Conservation (phyloP, 2,113 vertebrate genomes). For the Brachyhypopomus occidentalis region DNA sequence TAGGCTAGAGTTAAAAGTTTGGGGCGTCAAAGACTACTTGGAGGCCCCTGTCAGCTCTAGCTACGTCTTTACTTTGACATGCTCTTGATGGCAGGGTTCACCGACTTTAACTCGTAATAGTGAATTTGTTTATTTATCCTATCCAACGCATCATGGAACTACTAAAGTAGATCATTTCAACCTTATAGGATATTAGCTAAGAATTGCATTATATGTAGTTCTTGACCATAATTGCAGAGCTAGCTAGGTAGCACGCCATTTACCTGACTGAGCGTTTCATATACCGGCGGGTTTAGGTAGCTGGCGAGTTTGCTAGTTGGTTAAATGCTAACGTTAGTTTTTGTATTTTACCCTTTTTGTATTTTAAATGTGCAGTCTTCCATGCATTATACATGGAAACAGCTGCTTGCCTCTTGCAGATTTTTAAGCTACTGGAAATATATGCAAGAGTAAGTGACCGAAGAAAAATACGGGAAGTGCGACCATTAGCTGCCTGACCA, state of each 20-base stretch:
- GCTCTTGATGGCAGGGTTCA: neutral
- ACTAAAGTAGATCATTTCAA: neutral
- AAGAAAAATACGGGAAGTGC: conserved; percentile 69
- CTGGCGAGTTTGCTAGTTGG: no score
- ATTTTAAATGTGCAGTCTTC: no score
- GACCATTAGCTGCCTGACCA: conserved; percentile 11
- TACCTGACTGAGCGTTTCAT: no score
- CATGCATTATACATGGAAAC: conserved; percentile 19
- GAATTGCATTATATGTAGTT: no score
- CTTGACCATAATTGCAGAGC: no score
- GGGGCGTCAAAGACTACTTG: neutral
- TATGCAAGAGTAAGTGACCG: conserved; percentile 63
- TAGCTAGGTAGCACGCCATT: neutral
- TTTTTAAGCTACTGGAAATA: conserved; percentile 66
- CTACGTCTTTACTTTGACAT: conserved; percentile 26
- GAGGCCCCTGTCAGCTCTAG: conserved; percentile 26
- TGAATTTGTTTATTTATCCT: neutral
- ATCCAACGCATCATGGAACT: neutral
- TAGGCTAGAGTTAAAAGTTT: neutral
- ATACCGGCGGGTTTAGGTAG: no score
- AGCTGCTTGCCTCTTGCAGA: conserved; percentile 58
- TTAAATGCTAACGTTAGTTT: no score
- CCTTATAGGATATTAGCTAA: no score
- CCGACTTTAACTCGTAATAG: neutral
- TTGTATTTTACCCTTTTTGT: no score